phyloP scores from a whole-genome alignment of 2,113 vertebrate genomes.

The Haemorhous mexicanus region DNA sequence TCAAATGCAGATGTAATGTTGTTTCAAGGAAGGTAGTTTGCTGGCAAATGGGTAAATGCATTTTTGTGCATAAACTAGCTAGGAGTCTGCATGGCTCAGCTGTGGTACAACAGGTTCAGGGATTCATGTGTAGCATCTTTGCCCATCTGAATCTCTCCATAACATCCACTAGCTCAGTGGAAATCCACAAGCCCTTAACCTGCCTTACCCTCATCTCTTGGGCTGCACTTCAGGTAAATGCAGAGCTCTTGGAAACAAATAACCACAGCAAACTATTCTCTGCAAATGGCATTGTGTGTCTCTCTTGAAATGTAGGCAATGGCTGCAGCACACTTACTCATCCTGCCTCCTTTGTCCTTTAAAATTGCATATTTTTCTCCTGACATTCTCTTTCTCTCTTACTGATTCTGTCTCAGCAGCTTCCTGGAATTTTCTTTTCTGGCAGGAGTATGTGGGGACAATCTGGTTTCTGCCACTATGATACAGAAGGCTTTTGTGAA shows the following conservation, averaged over 20 bases:
- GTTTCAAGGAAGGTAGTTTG: not conserved
- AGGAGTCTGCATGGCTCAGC: not conserved
- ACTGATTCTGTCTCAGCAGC: not conserved
- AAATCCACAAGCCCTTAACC: not conserved
- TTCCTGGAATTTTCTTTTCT: not conserved
- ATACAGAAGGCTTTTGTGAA: not conserved
- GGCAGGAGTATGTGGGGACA: not conserved
- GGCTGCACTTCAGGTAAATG: not conserved
- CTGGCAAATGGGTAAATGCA: not conserved
- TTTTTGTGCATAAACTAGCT: not conserved
- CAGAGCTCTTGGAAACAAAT: not conserved
- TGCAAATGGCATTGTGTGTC: not conserved
- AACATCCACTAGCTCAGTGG: not conserved
- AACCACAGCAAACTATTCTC: not conserved
- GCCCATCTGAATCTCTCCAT: not conserved
- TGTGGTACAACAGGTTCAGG: not conserved
- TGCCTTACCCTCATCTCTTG: not conserved
- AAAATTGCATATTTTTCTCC: not conserved
- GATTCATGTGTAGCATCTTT: not conserved
- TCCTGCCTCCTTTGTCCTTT: not conserved
- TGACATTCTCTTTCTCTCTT: not conserved
- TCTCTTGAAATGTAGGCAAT: not conserved
- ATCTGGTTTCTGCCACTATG: not conserved
- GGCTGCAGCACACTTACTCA: not conserved
- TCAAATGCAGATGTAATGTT: not conserved